Base-by-base conservation (phyloP, 2,113 vertebrate species). In the Dolichotis patagonum region DNA sequence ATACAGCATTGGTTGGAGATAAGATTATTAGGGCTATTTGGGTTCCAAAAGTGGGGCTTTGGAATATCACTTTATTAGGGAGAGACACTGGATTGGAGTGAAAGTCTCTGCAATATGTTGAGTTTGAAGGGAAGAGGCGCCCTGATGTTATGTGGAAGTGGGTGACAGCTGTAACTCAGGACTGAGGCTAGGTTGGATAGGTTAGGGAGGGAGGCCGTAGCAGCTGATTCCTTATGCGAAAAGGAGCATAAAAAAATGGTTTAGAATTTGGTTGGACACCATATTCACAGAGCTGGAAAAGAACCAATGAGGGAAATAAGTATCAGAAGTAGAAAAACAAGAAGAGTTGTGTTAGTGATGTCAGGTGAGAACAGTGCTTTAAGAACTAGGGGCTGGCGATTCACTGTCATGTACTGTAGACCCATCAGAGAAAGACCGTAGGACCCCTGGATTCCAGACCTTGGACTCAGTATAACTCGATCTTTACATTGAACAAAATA, bases 381-480 rank as follows among this genome's bases (percentile, higher is more conserved):
- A 1, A 19, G 71, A 41, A 14, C 75, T 43, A 24, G 7, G 54
- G 35, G 17, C 2, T 19, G 26, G 41, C 2, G 9, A 52, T 10
- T 38, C 46, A 0, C 7, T 13, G 60, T 35, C 41, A 19, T 43
- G 26, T 19, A n/a, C 78, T 35, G 7, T 35, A 46, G 43, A 65
- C 46, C 4, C 0, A 4, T 11, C 5, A 3, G 38, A 60, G 71
- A n/a, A 32, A 43, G 38, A 9, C 65, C 41, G 10, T 4, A 11
- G 14, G 38, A 11, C 54, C 7, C 14, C 17, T 1, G 20, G 56
- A 22, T 16, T 7, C 9, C 41, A 2, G n/a, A 22, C 19, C 77
- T 4, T 32, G 16, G 28, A 58, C 38, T 11, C 6, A 38, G 1
- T 0, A 3, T 12, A 20, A 11, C 19, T 16, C 4, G 71, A 0